A percentile compares a stretch with the other conserved stretches of the same genome.
Evolutionary conservation across 1,140 invertebrate species (phyloP).

Genomic region (Caerostris extrusa): DNA sequence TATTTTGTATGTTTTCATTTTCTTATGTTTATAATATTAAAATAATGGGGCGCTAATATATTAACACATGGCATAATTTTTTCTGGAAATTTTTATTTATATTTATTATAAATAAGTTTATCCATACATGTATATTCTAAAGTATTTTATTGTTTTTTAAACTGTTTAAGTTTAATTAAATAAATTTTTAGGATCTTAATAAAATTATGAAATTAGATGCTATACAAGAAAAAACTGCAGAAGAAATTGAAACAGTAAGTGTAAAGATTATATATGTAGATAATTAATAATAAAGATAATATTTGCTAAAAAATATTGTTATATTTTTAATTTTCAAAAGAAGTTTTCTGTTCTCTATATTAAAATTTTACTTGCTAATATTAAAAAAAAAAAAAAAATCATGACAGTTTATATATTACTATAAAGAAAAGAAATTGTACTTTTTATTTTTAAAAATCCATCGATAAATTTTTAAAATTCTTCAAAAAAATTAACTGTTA

Average conservation of each 20-base stretch:
- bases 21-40: not conserved
- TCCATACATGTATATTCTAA: too few species aligned
- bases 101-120: constrained; percentile 15
- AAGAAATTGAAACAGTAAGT: constrained; percentile 86
- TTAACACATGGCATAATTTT: constrained; percentile 77
- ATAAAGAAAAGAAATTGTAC: too few species aligned
- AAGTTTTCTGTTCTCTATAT: too few species aligned
- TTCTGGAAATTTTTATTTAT: constrained; percentile 80
- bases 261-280: constrained; percentile 1
- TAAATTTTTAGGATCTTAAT: constrained; percentile 82
- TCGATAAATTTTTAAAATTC: too few species aligned
- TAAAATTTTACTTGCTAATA: too few species aligned
- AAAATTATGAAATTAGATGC: constrained; percentile 91
- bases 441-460: too few species aligned
- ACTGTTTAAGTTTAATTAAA: constrained; percentile 4
- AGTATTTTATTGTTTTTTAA: not conserved
- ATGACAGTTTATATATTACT: too few species aligned
- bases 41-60: not conserved
- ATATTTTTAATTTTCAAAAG: too few species aligned
- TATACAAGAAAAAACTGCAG: constrained; percentile 87
- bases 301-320: too few species aligned
- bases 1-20: not conserved
- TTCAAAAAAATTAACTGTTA: too few species aligned
- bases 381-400: too few species aligned
- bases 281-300: too few species aligned